A percentile compares a stretch with the other conserved stretches of the same genome.
Conservation (phyloP, 92 coral and sea anemone genomes). For the Blastomussa wellsi region DNA sequence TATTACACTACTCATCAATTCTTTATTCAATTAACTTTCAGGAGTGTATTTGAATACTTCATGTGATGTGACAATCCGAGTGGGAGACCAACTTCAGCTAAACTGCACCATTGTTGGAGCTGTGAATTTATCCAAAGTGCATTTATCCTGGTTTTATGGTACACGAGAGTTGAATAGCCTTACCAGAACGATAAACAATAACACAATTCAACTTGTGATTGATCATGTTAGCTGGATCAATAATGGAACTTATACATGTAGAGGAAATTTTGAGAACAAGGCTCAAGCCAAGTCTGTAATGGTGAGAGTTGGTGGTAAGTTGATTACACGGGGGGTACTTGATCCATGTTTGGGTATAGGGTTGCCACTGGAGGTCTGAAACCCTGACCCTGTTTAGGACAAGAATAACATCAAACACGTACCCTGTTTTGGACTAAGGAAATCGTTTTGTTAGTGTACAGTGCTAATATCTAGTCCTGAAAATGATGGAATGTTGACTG, state of each 20-base stretch:
- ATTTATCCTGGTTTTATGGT: slow-evolving; percentile 29
- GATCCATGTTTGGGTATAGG: no score
- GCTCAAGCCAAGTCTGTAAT: slow-evolving; percentile 3
- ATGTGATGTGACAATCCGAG: slow-evolving; percentile 11
- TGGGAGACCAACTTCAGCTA: slow-evolving; percentile 8
- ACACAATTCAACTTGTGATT: slow-evolving; percentile 17
- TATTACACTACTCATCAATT: background rate
- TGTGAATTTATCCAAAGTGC: background rate
- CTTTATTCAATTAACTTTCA: background rate
- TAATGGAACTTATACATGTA: slow-evolving; percentile 31
- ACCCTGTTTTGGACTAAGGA: no score
- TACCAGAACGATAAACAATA: background rate
- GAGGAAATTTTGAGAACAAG: background rate
- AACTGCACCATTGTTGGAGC: slow-evolving; percentile 24
- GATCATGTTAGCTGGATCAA: slow-evolving; percentile 13
- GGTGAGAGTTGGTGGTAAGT: slow-evolving; percentile 36
- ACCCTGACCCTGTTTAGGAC: no score
- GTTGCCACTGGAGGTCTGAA: no score
- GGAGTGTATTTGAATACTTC: slow-evolving; percentile 8
- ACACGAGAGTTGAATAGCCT: background rate
- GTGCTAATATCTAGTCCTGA: no score
- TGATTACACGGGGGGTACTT: no score
- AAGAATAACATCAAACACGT: no score
- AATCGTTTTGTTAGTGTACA: no score
- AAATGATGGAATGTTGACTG: no score